Base-by-base conservation (phyloP, 2,113 vertebrate genomes). In the Coptodon bakossiorum region DNA sequence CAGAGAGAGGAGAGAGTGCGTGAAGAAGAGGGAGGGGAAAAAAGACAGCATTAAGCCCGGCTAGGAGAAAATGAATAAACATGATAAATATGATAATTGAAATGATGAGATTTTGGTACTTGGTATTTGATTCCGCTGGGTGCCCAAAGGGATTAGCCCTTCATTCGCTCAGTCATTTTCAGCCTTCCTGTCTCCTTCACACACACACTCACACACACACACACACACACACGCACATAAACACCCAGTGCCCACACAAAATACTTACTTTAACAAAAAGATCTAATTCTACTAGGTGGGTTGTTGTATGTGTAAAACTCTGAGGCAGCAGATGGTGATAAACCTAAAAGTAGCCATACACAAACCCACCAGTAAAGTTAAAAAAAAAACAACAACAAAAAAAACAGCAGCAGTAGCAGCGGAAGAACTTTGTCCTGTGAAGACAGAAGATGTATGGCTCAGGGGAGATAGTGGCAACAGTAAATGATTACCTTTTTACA, bases 381-480 rank as follows among this genome's bases (percentile, higher is more conserved):
- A 97, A 96, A 97, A 97, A 97, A 85, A 24, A 79, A 95, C 96
- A 97, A 95, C 96, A 97, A 96, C 96, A 96, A 96, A 97, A 96
- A 97, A 97, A 96, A 96, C 97, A 86, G 86, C 61, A 50, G 90
- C 5, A 71, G 93, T 96, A 97, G 96, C 93, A 93, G 90, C 86
- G 7, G 97, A 96, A 98, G 97, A 97, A 97, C 97, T 97, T 97
- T 98, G 97, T 98, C 97, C 97, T 97, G 97, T 97, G 97, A 98
- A 98, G 96, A 97, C 97, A 97, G 97, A 95, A 97, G 98, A 98
- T 97, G 97, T 97, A 97, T 97, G 91, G 94, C 91, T 94, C 89
- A 88, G 95, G 92, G 91, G 87, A 95, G 97, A 97, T 97, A 97
- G 97, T 94, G 94, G 90, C 97, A 97, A 97, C 94, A 94, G 94